A percentile compares a stretch with the other conserved stretches of the same genome.
Evolutionary conservation across 2,113 vertebrate genomes (phyloP).

Genomic region (Stictonetta naevosa): DNA sequence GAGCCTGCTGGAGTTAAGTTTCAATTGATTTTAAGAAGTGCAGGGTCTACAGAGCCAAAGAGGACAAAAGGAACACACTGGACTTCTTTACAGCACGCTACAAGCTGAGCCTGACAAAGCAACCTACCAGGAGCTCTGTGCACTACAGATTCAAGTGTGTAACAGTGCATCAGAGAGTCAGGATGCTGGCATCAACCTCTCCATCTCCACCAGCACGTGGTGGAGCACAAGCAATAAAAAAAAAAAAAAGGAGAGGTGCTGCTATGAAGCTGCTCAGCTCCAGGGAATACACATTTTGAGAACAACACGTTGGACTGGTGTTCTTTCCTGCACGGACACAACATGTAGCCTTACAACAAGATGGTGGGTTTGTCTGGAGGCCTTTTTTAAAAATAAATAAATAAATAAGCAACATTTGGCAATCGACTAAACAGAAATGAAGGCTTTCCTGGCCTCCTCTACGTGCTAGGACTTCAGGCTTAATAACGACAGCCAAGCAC

Average conservation of each 20-base stretch:
- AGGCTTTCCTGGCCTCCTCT: background rate
- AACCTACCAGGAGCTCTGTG: background rate
- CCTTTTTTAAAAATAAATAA: background rate
- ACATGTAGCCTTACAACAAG: accelerated
- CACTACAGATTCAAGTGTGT: accelerated
- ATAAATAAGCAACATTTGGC: background rate
- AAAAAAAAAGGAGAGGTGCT: background rate
- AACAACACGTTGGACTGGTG: background rate
- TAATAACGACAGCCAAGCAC: background rate
- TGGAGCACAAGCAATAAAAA: background rate
- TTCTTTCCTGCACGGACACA: background rate
- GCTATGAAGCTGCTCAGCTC: background rate
- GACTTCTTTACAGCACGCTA: background rate
- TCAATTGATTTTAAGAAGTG: background rate
- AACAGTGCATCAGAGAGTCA: background rate
- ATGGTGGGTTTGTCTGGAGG: background rate
- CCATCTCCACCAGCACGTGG: background rate
- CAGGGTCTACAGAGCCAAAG: background rate
- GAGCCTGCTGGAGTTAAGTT: background rate
- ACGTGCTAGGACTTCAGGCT: background rate
- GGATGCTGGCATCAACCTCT: background rate
- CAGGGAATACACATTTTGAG: background rate
- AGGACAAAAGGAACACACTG: background rate
- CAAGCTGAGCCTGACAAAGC: background rate
- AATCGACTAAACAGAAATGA: background rate